Conservation (phyloP, 2,888 invertebrate genomes). For the Melipona beecheii region DNA sequence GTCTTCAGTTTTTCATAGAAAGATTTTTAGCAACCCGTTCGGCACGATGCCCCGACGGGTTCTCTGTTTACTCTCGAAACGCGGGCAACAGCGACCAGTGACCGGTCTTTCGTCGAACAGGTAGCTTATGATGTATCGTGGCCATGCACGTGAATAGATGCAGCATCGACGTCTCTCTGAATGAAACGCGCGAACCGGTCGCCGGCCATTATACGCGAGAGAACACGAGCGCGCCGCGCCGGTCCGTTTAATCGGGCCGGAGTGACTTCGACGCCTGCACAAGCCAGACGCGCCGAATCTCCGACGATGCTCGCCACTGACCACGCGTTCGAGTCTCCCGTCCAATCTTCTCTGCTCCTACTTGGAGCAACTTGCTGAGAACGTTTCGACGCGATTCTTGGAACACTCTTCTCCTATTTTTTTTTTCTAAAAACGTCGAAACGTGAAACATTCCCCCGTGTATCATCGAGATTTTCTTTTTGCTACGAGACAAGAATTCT, state of each 20-base stretch:
- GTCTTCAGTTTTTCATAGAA: constrained; percentile 29
- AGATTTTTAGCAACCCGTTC: constrained; percentile 36
- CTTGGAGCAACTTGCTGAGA: too few relatives aligned
- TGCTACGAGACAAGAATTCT: too few relatives aligned
- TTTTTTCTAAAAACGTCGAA: too few relatives aligned
- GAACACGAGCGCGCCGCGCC: constrained; percentile 32
- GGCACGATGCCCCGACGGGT: constrained; percentile 14
- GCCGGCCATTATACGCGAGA: constrained; percentile 71
- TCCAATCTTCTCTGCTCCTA: not conserved
- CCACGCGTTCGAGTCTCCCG: constrained; percentile 33
- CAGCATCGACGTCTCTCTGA: constrained; percentile 72
- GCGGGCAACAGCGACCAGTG: constrained; percentile 55
- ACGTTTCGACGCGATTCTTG: too few relatives aligned
- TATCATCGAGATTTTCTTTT: too few relatives aligned
- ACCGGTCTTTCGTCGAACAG: constrained; percentile 67
- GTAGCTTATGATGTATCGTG: constrained; percentile 68
- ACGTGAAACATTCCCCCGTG: too few relatives aligned
- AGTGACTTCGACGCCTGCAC: constrained; percentile 64
- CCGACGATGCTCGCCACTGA: not conserved
- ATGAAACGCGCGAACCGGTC: constrained; percentile 76
- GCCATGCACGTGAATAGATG: constrained; percentile 66
- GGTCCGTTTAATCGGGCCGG: constrained; percentile 21
- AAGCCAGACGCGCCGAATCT: constrained; percentile 33
- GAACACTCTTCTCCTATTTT: too few relatives aligned
- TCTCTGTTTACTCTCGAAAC: constrained; percentile 63